These are phyloP conservation scores for Sisor rabdophorus DNA, from an alignment of 2,113 vertebrate genomes.

Conservation along the genomic window DNA sequence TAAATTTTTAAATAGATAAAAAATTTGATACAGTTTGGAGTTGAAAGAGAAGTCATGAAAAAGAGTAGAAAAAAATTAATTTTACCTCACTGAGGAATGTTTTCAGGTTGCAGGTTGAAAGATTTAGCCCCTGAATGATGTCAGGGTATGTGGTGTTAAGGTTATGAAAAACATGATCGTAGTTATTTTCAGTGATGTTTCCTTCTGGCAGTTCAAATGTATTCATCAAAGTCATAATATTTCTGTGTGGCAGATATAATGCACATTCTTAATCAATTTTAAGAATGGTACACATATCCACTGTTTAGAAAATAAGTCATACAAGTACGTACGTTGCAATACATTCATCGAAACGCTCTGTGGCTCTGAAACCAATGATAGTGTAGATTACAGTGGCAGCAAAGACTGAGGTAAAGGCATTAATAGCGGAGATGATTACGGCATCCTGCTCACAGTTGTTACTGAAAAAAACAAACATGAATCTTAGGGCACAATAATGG, in stretches of 20 bases:
- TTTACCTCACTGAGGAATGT: slow-evolving; percentile 64
- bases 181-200: slow-evolving; percentile 54
- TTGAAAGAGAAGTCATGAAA: neutral
- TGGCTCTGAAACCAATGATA: slow-evolving; percentile 90
- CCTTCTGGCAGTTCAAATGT: slow-evolving; percentile 60
- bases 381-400: slow-evolving; percentile 85
- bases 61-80: neutral
- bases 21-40: neutral
- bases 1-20: neutral
- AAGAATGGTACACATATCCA: neutral
- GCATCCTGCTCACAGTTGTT: slow-evolving; percentile 90
- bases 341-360: slow-evolving; percentile 79
- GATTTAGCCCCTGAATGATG: slow-evolving; percentile 49
- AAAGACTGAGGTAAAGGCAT: slow-evolving; percentile 82
- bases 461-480: slow-evolving; percentile 60
- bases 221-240: slow-evolving; percentile 62
- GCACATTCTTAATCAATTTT: neutral
- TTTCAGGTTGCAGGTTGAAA: slow-evolving; percentile 57
- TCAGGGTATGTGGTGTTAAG: slow-evolving; percentile 53
- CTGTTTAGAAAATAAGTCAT: neutral
- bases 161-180: slow-evolving; percentile 38
- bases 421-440: slow-evolving; percentile 80
- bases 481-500: neutral
- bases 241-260: slow-evolving; percentile 47
- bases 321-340: slow-evolving; percentile 65